These are phyloP conservation scores for Heterohyrax brucei DNA, from an alignment of 2,797 vertebrate genomes.

Conservation along the genomic window DNA sequence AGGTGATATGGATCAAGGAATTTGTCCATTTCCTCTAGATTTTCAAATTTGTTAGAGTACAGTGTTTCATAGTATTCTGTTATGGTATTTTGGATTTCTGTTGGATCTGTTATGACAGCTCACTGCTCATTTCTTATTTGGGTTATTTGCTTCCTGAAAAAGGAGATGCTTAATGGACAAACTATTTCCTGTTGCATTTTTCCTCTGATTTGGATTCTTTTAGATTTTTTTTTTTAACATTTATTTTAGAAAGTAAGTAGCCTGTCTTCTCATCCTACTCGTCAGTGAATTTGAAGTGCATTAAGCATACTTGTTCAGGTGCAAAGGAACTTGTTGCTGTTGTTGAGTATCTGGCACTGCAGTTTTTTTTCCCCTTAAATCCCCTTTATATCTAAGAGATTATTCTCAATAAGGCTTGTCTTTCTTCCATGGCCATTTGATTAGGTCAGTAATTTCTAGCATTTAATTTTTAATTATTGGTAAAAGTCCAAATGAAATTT, in stretches of 20 bases:
- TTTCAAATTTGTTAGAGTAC: no score
- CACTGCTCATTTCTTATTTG: no score
- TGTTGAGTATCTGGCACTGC: conserved; percentile 34
- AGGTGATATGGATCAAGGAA: no score
- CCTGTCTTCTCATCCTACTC: background rate
- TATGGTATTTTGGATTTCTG: no score
- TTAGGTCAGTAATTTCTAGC: background rate
- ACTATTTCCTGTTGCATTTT: background rate
- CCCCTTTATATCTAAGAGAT: background rate
- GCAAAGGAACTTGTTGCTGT: background rate
- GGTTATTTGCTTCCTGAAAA: no score
- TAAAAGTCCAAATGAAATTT: conserved; percentile 53
- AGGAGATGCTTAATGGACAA: conserved; percentile 25
- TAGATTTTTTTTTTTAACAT: background rate
- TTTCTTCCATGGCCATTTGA: background rate
- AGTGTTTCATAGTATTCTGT: no score
- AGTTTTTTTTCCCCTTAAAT: background rate
- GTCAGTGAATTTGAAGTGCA: background rate
- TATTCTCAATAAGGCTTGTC: conserved; percentile 3
- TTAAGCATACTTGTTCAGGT: background rate
- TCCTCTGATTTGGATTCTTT: conserved; percentile 30
- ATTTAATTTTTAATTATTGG: conserved; percentile 45
- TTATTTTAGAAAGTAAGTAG: conserved; percentile 44
- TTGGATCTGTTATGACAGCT: no score
- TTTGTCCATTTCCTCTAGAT: no score